Evolutionary conservation across 2,888 invertebrate species (phyloP).

Genomic region (Minunthozetes semirufus): DNA sequence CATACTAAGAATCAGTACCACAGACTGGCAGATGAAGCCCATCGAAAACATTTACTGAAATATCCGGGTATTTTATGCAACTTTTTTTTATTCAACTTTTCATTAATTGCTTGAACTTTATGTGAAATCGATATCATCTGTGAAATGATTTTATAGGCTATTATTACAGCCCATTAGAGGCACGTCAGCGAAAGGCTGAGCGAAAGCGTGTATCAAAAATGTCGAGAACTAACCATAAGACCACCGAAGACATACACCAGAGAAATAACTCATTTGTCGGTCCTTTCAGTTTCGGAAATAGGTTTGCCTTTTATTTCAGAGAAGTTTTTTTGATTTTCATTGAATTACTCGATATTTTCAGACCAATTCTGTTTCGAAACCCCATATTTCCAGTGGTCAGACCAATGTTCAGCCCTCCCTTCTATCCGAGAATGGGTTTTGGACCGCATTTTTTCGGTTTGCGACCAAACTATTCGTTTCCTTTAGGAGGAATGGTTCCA

Average conservation of each 20-base stretch:
- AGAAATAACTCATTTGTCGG: not conserved
- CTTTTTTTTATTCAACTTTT: not conserved
- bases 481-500: not conserved
- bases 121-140: not conserved
- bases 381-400: not conserved
- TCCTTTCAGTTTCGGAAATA: not conserved
- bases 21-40: slow-evolving; percentile 32
- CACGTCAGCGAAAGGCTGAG: slow-evolving; percentile 36
- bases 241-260: not conserved
- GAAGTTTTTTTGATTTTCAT: not conserved
- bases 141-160: slow-evolving; percentile 31
- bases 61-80: slow-evolving; percentile 50
- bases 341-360: not conserved
- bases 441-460: not conserved
- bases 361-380: not conserved
- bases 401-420: slow-evolving; percentile 2
- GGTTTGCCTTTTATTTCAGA: not conserved
- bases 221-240: not conserved
- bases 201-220: slow-evolving; percentile 25
- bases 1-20: slow-evolving; percentile 49
- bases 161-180: slow-evolving; percentile 39
- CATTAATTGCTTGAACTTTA: not conserved
- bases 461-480: not conserved
- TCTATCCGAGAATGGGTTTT: not conserved
- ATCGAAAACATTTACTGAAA: slow-evolving; percentile 56